Evolutionary conservation across 2,888 invertebrate species (phyloP).

Genomic region (Ischnura elegans): DNA sequence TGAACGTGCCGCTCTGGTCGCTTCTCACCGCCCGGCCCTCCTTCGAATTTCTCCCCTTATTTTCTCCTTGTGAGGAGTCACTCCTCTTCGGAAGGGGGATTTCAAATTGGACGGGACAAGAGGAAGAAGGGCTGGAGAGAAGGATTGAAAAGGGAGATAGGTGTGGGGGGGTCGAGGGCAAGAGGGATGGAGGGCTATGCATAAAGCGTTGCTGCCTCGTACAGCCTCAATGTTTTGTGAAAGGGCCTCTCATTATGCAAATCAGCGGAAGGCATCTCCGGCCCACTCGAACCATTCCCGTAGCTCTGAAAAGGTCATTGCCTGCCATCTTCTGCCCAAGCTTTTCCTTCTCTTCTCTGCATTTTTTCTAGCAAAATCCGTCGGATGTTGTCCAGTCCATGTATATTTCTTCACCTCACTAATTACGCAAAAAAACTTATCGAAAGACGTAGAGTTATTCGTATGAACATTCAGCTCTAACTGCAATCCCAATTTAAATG

Average conservation of each 20-base stretch:
- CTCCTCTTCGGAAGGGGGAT: neutral
- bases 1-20: neutral
- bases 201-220: too few species aligned
- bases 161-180: neutral
- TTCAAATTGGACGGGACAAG: neutral
- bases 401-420: too few species aligned
- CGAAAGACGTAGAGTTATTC: too few species aligned
- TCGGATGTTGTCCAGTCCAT: too few species aligned
- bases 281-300: neutral
- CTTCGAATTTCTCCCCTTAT: neutral
- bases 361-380: too few species aligned
- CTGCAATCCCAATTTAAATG: too few species aligned
- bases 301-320: neutral
- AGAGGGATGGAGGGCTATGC: too few species aligned
- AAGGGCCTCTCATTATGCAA: neutral
- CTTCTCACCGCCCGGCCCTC: neutral
- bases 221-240: neutral
- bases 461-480: too few species aligned
- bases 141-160: neutral
- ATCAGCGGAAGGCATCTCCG: neutral
- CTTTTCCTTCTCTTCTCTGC: too few species aligned
- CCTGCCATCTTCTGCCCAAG: neutral
- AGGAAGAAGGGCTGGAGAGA: neutral
- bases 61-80: neutral
- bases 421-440: too few species aligned